phyloP scores from a whole-genome alignment of 2,113 vertebrate species.

The Struthio camelus region DNA sequence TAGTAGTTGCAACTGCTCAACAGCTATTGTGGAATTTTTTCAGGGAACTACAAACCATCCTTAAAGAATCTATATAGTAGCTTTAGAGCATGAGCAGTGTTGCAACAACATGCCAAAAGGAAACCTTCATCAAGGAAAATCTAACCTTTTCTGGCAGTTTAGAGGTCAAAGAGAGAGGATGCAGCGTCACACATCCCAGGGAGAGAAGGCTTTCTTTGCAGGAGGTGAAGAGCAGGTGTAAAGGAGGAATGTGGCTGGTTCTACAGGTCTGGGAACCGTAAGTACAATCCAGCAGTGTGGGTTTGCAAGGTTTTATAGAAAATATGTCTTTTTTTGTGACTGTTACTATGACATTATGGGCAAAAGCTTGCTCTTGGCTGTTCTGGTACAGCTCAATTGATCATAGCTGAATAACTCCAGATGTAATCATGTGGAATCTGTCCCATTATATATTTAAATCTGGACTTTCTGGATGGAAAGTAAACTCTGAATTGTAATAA shows the following conservation, averaged over 20 bases:
- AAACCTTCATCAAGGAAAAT: not conserved
- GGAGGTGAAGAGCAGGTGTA: constrained; percentile 23
- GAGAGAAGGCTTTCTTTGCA: not conserved
- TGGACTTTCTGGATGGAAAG: constrained; percentile 6
- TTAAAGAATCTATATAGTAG: constrained; percentile 18
- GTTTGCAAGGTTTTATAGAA: not conserved
- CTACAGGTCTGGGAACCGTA: not conserved
- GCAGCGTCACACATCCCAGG: not conserved
- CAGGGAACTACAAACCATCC: constrained; percentile 5
- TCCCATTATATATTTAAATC: not conserved
- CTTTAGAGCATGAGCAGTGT: not conserved
- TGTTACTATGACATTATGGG: not conserved
- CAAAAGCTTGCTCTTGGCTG: not conserved
- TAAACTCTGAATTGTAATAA: not conserved
- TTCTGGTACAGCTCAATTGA: not conserved
- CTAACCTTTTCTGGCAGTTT: not conserved
- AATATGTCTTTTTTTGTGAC: not conserved
- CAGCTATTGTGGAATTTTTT: constrained; percentile 39
- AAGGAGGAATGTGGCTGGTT: not conserved
- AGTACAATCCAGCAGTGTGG: not conserved
- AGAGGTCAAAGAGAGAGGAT: not conserved
- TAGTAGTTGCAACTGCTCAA: constrained; percentile 24
- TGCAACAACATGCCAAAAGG: constrained; percentile 24
- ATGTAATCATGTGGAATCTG: constrained; percentile 10
- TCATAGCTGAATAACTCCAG: not conserved